Percentiles rank a stretch among this genome's conserved stretches.
Conservation (phyloP, 37 sponge, comb jelly and placozoan species). For the Mnemiopsis leidyi region DNA sequence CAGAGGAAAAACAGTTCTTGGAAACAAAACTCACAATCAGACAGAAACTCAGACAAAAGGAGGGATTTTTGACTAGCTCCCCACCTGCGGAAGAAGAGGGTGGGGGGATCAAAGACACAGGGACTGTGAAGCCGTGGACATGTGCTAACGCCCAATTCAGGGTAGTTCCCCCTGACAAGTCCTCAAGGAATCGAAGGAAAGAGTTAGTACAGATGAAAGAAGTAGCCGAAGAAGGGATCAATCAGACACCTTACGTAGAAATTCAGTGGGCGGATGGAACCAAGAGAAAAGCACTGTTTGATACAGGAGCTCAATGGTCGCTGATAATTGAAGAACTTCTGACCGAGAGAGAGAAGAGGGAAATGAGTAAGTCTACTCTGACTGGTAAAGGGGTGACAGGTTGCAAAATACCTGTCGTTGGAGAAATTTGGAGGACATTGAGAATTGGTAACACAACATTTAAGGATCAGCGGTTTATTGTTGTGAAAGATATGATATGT, state of each 20-base stretch:
- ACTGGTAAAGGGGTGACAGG: conserved; percentile 18
- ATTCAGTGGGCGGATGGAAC: neutral
- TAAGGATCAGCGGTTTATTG: neutral
- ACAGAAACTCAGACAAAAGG: neutral
- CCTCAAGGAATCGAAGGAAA: neutral
- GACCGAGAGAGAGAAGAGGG: neutral
- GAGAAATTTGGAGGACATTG: neutral
- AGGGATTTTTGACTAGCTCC: neutral
- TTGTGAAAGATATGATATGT: neutral
- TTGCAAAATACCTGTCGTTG: neutral
- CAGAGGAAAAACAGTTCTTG: neutral
- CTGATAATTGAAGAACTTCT: neutral
- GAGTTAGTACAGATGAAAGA: neutral
- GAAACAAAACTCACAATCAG: too few relatives aligned
- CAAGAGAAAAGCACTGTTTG: neutral
- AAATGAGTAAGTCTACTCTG: neutral
- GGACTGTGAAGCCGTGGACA: neutral
- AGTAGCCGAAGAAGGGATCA: neutral
- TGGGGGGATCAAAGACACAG: neutral
- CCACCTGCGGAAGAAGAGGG: neutral
- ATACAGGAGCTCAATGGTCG: conserved; percentile 15
- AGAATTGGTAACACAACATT: neutral
- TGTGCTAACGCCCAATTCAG: neutral
- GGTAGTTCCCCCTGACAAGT: neutral
- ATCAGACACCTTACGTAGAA: neutral